phyloP scores from a whole-genome alignment of 2,888 invertebrate species.

The Dicranocentrus wangi region DNA sequence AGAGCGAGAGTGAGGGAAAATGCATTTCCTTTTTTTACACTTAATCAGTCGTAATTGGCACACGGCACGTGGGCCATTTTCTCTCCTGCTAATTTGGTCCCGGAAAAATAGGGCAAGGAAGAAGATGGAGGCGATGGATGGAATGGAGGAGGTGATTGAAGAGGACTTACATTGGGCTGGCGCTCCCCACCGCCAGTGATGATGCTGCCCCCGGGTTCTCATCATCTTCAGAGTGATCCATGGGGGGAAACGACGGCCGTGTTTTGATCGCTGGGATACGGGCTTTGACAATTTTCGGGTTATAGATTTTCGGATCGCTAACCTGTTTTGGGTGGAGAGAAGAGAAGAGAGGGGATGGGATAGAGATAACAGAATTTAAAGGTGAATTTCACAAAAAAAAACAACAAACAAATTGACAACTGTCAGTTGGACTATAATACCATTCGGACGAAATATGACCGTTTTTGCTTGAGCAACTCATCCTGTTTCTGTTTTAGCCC shows the following conservation, averaged over 20 bases:
- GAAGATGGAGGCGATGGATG: background rate
- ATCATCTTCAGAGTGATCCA: conserved; percentile 50
- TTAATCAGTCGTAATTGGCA: conserved; percentile 53
- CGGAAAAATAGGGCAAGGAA: background rate
- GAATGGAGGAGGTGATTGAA: background rate
- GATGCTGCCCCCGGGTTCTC: conserved; percentile 11
- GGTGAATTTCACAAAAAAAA: no score
- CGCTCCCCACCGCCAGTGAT: conserved; percentile 20
- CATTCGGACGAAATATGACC: conserved; percentile 98
- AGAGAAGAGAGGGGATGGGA: no score
- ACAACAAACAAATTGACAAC: no score
- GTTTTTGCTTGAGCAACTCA: conserved; percentile 89
- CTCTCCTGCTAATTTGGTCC: background rate
- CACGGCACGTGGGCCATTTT: conserved; percentile 13
- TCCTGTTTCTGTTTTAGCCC: conserved; percentile 77
- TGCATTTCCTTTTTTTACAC: conserved; percentile 19
- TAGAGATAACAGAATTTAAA: no score
- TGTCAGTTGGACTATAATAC: no score
- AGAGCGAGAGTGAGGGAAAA: background rate
- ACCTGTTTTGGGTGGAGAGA: conserved; percentile 66
- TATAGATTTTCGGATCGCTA: conserved; percentile 96
- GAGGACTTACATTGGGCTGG: conserved; percentile 59
- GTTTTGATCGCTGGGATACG: conserved; percentile 63
- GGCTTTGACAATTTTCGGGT: conserved; percentile 84
- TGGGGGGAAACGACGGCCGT: conserved; percentile 64